Base-by-base conservation (phyloP, 2,113 vertebrate species). In the Neopipo cinnamomea region DNA sequence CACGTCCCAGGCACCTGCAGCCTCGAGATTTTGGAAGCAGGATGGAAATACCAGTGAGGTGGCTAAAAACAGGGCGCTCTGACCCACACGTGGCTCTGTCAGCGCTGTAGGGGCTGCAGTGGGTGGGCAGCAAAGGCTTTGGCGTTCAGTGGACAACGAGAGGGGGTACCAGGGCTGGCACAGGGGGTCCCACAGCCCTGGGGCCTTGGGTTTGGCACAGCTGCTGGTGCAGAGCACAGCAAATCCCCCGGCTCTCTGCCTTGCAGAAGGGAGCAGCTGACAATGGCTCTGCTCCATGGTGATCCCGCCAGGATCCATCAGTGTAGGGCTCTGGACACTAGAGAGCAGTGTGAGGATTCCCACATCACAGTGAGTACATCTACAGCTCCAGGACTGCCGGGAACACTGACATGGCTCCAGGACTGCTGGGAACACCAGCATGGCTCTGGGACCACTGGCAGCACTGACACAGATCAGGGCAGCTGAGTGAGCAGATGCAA, bases 61-160 rank as follows among this genome's bases (percentile, higher is more conserved):
- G 25, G 71, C n/a, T 42, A 11, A 47, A 50, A 76, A 21, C 41
- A 37, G 9, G 8, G 28, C 3, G 30, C 10, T 35, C 37, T 46
- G 22, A 76, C 1, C 23, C 1, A 3, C 61, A 21, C 0, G 3
- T 42, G 68, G 65, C 68, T 52, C 11, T n/a, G 75, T 52, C 37
- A 14, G n/a, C 8, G 91, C 59, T 61, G 55, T 30, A 31, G 72
- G 41, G 35, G 37, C 1, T 0, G 2, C 10, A 28, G 44, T 0
- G 2, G 20, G 68, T 1, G 5, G 25, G 63, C 39, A 37, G 49
- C 0, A 4, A 33, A 35, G 30, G 37, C 9, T 49, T 24, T 31
- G 28, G 41, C 0, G 0, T 7, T 30, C 5, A 33, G 12, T 5
- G 24, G 39, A 28, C 12, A 17, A 2, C 0, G 1, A 47, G 21